Evolutionary conservation across 2,797 vertebrate species (phyloP).

Genomic region (Trematomus bernacchii): DNA sequence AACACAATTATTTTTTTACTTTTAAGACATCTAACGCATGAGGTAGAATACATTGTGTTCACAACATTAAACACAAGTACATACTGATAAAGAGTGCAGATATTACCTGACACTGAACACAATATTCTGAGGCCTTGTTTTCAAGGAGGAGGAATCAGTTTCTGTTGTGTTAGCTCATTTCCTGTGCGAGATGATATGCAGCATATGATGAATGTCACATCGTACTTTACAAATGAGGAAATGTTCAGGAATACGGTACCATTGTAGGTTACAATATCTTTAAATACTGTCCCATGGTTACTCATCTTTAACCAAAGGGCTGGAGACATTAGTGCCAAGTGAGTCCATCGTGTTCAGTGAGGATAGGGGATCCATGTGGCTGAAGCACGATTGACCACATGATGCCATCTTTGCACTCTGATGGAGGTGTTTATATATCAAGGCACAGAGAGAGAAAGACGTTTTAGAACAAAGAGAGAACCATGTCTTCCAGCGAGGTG

Average conservation of each 20-base stretch:
- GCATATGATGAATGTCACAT: neutral
- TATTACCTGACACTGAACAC: neutral
- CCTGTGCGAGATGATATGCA: neutral
- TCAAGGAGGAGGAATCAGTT: neutral
- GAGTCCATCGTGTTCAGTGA: neutral
- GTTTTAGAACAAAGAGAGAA: slow-evolving; percentile 10
- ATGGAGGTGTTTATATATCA: neutral
- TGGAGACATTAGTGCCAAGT: neutral
- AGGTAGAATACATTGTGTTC: neutral
- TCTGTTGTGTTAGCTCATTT: neutral
- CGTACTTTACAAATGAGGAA: neutral
- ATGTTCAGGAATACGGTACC: neutral
- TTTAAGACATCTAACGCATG: neutral
- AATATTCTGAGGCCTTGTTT: neutral
- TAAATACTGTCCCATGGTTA: slow-evolving; percentile 18
- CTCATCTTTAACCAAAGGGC: slow-evolving; percentile 37
- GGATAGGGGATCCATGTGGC: neutral
- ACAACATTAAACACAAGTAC: neutral
- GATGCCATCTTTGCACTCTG: neutral
- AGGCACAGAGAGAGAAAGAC: neutral
- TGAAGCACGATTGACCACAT: neutral
- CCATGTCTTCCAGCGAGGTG: neutral
- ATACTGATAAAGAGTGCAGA: neutral
- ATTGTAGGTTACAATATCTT: neutral
- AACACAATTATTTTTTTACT: neutral